phyloP scores from a whole-genome alignment of 2,113 vertebrate genomes.

The Pelecanoides urinatrix region DNA sequence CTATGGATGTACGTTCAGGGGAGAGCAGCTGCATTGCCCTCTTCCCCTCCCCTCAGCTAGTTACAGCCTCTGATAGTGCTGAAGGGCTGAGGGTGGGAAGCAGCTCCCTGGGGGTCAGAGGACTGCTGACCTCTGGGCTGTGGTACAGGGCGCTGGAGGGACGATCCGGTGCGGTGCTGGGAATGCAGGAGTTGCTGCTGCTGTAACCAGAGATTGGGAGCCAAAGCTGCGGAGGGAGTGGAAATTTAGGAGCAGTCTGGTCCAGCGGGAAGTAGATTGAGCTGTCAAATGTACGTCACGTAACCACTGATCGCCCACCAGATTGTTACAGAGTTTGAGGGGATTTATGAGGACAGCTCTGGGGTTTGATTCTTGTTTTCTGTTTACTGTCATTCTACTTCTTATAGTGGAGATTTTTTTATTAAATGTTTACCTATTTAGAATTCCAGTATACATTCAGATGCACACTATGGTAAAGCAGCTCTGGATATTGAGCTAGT shows the following conservation, averaged over 20 bases:
- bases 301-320: accelerated
- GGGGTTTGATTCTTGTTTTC: background rate
- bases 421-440: background rate
- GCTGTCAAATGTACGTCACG: background rate
- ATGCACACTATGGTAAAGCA: background rate
- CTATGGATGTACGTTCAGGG: background rate
- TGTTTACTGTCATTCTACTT: background rate
- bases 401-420: background rate
- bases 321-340: background rate
- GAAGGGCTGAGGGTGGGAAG: background rate
- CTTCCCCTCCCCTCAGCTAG: background rate
- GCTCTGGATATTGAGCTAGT: background rate
- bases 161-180: accelerated
- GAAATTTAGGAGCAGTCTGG: background rate
- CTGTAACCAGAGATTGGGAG: background rate
- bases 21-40: background rate
- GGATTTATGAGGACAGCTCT: background rate
- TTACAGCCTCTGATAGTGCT: too few relatives aligned
- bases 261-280: background rate
- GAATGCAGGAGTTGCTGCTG: background rate
- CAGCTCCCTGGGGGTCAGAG: background rate
- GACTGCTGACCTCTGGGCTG: background rate
- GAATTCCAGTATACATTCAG: background rate
- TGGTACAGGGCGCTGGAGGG: background rate
- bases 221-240: background rate